Evolutionary conservation across 2,797 vertebrate species (phyloP).

Genomic region (Pangasius larnaudii): DNA sequence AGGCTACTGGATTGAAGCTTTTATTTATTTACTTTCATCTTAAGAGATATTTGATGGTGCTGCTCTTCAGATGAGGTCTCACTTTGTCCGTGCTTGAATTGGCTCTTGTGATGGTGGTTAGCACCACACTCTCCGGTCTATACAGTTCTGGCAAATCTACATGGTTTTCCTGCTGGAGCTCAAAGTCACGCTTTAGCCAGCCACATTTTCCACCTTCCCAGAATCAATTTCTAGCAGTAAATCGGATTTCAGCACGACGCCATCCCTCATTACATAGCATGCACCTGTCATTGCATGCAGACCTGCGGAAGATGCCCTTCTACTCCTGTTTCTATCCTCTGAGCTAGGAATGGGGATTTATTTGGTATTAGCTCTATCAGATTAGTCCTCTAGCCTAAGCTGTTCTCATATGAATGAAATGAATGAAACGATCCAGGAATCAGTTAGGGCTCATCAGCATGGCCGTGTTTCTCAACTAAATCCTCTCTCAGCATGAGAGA

Average conservation of each 20-base stretch:
- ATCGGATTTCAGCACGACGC: slow-evolving; percentile 48
- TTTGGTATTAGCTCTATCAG: slow-evolving; percentile 51
- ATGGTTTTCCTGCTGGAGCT: slow-evolving; percentile 6
- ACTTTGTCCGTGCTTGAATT: neutral
- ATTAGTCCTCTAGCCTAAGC: slow-evolving; percentile 43
- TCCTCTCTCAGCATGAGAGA: slow-evolving; percentile 32
- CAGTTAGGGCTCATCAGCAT: slow-evolving; percentile 47
- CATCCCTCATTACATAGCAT: slow-evolving; percentile 41
- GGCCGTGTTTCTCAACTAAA: slow-evolving; percentile 39
- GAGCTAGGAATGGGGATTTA: slow-evolving; percentile 27
- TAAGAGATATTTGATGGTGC: slow-evolving; percentile 32
- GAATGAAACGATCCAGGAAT: slow-evolving; percentile 36
- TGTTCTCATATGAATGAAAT: slow-evolving; percentile 31
- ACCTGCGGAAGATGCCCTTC: slow-evolving; percentile 19
- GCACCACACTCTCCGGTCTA: slow-evolving; percentile 1
- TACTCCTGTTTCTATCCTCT: slow-evolving; percentile 35
- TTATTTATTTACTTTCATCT: slow-evolving; percentile 44
- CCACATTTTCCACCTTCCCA: slow-evolving; percentile 24
- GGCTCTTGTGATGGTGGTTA: neutral
- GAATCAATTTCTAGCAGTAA: slow-evolving; percentile 45
- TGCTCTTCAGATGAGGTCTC: neutral
- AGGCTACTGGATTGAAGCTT: slow-evolving; percentile 9
- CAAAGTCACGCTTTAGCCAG: slow-evolving; percentile 35
- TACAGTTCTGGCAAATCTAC: slow-evolving; percentile 29
- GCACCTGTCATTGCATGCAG: slow-evolving; percentile 15